A percentile compares a stretch with the other conserved stretches of the same genome.
These are phyloP conservation scores for Aurelia aurita DNA, from an alignment of 30 jellyfish, hydroid and myxozoan species.

Conservation along the genomic window DNA sequence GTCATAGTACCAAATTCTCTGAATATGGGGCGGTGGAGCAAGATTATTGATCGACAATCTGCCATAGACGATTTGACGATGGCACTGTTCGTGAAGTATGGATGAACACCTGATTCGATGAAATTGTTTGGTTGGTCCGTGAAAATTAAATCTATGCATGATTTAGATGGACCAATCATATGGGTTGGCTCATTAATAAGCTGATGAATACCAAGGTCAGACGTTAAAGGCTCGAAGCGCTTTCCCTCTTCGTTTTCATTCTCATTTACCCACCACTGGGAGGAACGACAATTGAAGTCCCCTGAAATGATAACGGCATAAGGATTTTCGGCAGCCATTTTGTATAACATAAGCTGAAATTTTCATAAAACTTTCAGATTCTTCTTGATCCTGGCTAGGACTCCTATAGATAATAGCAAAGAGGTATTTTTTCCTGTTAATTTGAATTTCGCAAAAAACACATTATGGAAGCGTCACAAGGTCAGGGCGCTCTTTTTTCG, in stretches of 20 bases:
- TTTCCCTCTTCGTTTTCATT: neutral
- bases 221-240: neutral
- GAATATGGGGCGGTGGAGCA: neutral
- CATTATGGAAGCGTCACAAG: no score
- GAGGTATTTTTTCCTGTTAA: no score
- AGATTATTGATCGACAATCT: neutral
- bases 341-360: no score
- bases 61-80: constrained; percentile 12
- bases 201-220: constrained; percentile 7
- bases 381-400: no score
- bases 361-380: no score
- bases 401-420: no score
- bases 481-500: no score
- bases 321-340: no score
- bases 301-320: no score
- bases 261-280: no score
- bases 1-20: constrained; percentile 18
- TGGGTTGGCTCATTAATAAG: constrained; percentile 11
- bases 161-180: constrained; percentile 9
- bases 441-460: no score
- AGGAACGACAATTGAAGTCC: no score
- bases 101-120: constrained; percentile 36
- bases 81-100: constrained; percentile 5
- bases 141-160: constrained; percentile 14
- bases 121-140: constrained; percentile 14